Percentiles rank a stretch among this genome's conserved stretches.
Evolutionary conservation across 1,140 invertebrate species (phyloP).

Genomic region (Anagrus nilaparvatae): DNA sequence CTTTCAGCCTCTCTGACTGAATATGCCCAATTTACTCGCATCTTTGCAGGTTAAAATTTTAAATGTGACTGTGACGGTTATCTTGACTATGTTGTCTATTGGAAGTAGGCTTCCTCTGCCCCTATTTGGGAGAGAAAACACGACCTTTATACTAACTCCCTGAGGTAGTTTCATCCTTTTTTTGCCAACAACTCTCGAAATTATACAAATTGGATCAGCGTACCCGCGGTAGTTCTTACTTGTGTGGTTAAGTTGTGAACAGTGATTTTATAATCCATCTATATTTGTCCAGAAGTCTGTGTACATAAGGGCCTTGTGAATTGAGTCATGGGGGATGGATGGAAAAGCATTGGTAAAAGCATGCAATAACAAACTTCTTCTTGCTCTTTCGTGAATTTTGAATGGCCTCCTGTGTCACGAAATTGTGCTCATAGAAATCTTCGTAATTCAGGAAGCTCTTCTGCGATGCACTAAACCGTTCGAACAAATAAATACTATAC

Average conservation of each 20-base stretch:
- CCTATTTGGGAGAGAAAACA: not conserved
- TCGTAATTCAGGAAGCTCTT: slow-evolving; percentile 30
- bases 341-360: slow-evolving; percentile 28
- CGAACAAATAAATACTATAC: no score
- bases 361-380: slow-evolving; percentile 23
- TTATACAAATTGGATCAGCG: slow-evolving; percentile 7
- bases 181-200: not conserved
- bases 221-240: not conserved
- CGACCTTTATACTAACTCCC: not conserved
- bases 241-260: slow-evolving; percentile 2
- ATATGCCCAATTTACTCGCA: no score
- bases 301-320: slow-evolving; percentile 13
- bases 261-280: slow-evolving; percentile 13
- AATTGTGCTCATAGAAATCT: slow-evolving; percentile 33
- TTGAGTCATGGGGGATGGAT: slow-evolving; percentile 25
- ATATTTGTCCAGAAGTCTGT: slow-evolving; percentile 6
- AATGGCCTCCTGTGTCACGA: slow-evolving; percentile 22
- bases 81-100: not conserved
- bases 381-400: slow-evolving; percentile 9
- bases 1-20: no score
- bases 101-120: not conserved
- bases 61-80: no score
- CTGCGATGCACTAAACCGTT: slow-evolving; percentile 13
- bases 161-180: not conserved
- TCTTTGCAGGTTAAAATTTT: no score